phyloP scores from a whole-genome alignment of 2,113 vertebrate genomes.

The Orcinus orca region DNA sequence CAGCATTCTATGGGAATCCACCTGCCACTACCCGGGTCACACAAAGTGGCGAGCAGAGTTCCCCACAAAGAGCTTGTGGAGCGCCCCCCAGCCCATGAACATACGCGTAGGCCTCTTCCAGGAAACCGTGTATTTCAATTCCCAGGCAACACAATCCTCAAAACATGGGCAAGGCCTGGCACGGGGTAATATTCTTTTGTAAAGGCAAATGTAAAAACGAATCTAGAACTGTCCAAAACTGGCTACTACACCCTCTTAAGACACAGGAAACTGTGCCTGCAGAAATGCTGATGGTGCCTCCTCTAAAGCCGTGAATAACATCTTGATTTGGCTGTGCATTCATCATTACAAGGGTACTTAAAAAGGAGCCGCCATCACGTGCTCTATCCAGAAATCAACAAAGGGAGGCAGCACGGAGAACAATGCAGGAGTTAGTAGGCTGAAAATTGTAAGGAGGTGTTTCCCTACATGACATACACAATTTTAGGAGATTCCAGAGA shows the following conservation, averaged over 20 bases:
- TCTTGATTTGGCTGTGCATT: background rate
- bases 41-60: background rate
- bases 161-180: background rate
- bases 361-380: background rate
- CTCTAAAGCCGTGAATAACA: background rate
- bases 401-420: background rate
- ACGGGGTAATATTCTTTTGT: background rate
- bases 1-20: background rate
- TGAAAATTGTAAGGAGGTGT: background rate
- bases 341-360: background rate
- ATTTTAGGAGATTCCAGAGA: background rate
- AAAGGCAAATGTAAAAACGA: background rate
- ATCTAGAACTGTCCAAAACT: background rate
- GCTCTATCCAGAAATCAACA: background rate
- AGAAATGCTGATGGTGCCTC: background rate
- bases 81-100: accelerated
- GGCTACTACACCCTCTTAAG: background rate
- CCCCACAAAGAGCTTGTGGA: background rate
- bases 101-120: accelerated
- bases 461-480: background rate
- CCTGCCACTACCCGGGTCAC: background rate
- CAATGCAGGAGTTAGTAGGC: background rate
- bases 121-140: background rate
- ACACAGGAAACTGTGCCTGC: background rate
- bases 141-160: background rate